phyloP scores from a whole-genome alignment of 2,888 invertebrate genomes.

The Argynnis bischoffii region DNA sequence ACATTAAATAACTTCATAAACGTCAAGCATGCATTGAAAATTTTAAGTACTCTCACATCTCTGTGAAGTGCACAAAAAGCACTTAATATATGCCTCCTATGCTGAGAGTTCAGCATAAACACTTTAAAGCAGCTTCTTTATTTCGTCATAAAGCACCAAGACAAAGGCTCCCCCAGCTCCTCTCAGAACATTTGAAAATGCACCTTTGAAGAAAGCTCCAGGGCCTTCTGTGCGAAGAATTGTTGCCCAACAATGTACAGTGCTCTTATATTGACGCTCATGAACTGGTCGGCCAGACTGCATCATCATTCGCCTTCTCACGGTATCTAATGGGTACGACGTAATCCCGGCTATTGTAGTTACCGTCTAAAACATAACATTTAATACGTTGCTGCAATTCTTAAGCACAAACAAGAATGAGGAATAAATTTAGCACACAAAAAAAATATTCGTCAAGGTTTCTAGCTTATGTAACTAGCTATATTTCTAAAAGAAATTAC shows the following conservation, averaged over 20 bases:
- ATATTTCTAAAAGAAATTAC: too few relatives aligned
- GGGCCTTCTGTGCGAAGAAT: conserved; percentile 91
- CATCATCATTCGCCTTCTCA: conserved; percentile 99
- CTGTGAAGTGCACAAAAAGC: too few relatives aligned
- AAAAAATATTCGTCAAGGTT: too few relatives aligned
- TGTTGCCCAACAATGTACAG: conserved; percentile 93
- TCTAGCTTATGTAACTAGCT: too few relatives aligned
- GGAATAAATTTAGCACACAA: too few relatives aligned
- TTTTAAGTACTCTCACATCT: conserved; percentile 8
- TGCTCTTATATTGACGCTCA: conserved; percentile 93
- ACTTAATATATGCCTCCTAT: neutral
- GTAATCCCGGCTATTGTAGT: conserved; percentile 92
- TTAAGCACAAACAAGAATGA: too few relatives aligned
- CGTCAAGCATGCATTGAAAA: conserved; percentile 20
- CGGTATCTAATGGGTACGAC: conserved; percentile 97
- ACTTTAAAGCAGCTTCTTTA: conserved; percentile 85
- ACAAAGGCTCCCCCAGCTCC: conserved; percentile 97
- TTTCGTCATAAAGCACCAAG: conserved; percentile 93
- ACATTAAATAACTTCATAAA: conserved; percentile 1
- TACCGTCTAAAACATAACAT: conserved; percentile 69
- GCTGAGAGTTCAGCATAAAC: neutral
- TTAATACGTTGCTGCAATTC: too few relatives aligned
- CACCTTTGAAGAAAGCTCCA: conserved; percentile 96
- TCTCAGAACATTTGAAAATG: conserved; percentile 95
- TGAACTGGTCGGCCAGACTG: conserved; percentile 91